Conservation (phyloP, 2,113 vertebrate genomes). For the Gasterosteus nipponicus region DNA sequence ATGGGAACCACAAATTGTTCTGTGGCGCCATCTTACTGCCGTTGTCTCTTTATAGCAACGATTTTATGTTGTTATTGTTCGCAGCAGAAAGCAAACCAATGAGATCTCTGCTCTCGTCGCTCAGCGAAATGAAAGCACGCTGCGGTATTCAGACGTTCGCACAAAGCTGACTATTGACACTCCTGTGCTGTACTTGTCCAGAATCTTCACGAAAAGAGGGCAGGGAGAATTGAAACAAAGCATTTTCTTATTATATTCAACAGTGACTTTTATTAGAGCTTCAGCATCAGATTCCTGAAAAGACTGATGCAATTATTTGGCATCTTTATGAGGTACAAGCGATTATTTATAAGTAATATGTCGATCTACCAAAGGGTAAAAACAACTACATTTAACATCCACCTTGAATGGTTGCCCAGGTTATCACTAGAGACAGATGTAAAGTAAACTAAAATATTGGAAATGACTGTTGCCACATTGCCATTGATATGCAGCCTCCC, state of each 20-base stretch:
- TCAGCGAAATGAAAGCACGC: constrained; percentile 19
- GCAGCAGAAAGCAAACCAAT: neutral
- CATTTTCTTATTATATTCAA: neutral
- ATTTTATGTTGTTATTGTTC: constrained; percentile 28
- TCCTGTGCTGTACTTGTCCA: neutral
- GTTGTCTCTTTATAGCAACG: constrained; percentile 3
- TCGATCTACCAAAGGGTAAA: neutral
- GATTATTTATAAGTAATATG: no score
- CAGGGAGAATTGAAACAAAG: neutral
- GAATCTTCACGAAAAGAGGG: neutral
- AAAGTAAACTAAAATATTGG: neutral
- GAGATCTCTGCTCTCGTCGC: constrained; percentile 2
- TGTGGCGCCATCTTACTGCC: neutral
- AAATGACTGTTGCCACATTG: neutral
- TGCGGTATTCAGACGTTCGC: constrained; percentile 6
- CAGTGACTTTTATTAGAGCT: neutral
- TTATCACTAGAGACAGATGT: no score
- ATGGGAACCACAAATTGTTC: neutral
- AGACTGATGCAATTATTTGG: neutral
- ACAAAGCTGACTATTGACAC: neutral
- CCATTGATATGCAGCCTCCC: neutral
- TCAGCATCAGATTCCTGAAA: neutral
- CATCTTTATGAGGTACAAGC: neutral
- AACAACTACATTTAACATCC: neutral
- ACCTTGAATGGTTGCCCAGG: neutral